These are phyloP conservation scores for Trinectes maculatus DNA, from an alignment of 2,113 vertebrate genomes.

Conservation along the genomic window DNA sequence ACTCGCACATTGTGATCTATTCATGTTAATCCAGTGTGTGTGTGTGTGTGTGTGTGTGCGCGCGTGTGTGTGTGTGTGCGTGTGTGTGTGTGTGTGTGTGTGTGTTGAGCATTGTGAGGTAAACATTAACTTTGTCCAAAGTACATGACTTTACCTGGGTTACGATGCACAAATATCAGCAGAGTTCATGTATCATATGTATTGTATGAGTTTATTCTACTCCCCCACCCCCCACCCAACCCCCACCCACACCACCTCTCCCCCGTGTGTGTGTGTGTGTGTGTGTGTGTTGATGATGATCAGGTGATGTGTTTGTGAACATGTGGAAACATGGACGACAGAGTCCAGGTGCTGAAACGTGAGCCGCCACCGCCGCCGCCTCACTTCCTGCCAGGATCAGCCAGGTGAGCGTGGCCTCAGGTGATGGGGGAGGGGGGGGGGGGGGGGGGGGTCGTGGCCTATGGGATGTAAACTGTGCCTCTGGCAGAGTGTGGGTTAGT, in stretches of 20 bases:
- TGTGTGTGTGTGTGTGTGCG: background rate
- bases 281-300: too few relatives aligned
- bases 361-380: background rate
- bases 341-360: slow-evolving; percentile 50
- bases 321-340: too few relatives aligned
- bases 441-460: background rate
- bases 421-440: background rate
- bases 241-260: too few relatives aligned
- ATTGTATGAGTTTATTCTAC: background rate
- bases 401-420: slow-evolving; percentile 25
- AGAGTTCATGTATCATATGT: slow-evolving; percentile 37
- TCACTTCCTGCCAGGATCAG: slow-evolving; percentile 30
- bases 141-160: slow-evolving; percentile 41
- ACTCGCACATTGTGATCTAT: background rate
- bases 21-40: background rate
- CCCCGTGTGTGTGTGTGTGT: too few relatives aligned
- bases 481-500: background rate
- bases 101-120: slow-evolving; percentile 32
- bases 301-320: too few relatives aligned
- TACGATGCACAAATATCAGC: slow-evolving; percentile 27
- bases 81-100: background rate
- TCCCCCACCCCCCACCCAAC: too few relatives aligned
- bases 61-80: background rate
- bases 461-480: slow-evolving; percentile 36
- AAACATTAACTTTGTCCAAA: slow-evolving; percentile 72